Base-by-base conservation (phyloP, 2,888 invertebrate genomes). In the Cryptophagus acutangulus region DNA sequence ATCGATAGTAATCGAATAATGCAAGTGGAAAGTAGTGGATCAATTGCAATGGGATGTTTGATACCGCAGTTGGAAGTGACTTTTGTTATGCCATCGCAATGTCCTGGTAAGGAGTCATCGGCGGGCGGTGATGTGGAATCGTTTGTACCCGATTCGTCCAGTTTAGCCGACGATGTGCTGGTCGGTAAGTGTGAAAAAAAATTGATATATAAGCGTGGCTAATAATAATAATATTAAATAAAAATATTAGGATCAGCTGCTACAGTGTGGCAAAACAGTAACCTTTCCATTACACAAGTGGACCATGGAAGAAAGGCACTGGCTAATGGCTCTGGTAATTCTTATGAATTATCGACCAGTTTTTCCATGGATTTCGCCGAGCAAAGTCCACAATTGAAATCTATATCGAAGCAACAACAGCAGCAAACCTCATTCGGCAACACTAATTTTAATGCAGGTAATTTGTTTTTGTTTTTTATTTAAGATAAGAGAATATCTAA, bases 21-120 rank as follows among this genome's bases (percentile, higher is more conserved):
- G 50, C 75, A 78, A n/a, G 62, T 61, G 59, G 74, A 65, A 62
- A 69, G 67, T 44, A 68, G 63, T 36, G 63, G 66, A 41, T 77
- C 81, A 3, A 70, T 89, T 50, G 80, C 82, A 17, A 70, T 87
- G 38, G 90, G 89, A 2, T 78, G 87, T 44, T 77, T 88, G 48
- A 76, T 92, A 42, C 90, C 91, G 10, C 90, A 92, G 62, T 76
- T 87, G 30, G 93, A 93, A 69, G 72, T 93, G 41, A 92, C 90
- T 0, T 77, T 93, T 54, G 86, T 93, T 45, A 86, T 90, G 76
- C 89, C 90, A 20, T 82, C 87, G 43, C 82, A 78, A 65, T 83
- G 82, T 59, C 86, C 87, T 26, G 87, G 88, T 5, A 89, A 87
- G 66, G 89, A 89, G 74, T 88, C 87, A 45, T 87, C 87, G 39